These are phyloP conservation scores for Watsonalla cultraria DNA, from an alignment of 2,888 invertebrate genomes.

Conservation along the genomic window DNA sequence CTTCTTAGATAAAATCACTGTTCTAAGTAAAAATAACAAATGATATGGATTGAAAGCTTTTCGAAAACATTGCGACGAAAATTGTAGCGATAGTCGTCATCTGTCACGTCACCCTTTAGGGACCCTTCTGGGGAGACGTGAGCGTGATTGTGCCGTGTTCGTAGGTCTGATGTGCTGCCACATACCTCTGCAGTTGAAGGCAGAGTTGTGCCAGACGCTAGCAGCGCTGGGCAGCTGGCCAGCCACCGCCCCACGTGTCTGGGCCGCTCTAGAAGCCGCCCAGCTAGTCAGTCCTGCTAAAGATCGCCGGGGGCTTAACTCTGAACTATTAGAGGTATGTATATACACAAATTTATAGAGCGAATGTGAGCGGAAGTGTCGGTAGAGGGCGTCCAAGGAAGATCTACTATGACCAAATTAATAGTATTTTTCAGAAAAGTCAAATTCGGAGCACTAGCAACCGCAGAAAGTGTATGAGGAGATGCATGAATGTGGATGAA, in stretches of 20 bases:
- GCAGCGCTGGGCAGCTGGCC: conserved; percentile 88
- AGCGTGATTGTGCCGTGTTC: neutral
- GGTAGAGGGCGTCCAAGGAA: no score
- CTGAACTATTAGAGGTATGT: conserved; percentile 90
- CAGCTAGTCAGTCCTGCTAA: conserved; percentile 84
- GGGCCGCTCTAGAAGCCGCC: conserved; percentile 91
- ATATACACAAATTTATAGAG: no score
- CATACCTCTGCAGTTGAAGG: conserved; percentile 91
- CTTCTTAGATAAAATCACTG: no score
- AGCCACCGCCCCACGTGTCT: conserved; percentile 88
- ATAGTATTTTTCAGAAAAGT: no score
- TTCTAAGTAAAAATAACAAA: no score
- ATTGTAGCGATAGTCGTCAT: neutral
- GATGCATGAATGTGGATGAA: no score
- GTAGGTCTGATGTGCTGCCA: conserved; percentile 90
- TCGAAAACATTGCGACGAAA: neutral
- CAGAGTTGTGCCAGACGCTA: conserved; percentile 87
- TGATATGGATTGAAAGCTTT: no score
- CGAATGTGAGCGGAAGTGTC: no score
- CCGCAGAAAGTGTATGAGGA: no score
- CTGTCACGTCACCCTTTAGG: neutral
- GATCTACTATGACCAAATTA: no score
- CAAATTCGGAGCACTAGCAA: no score
- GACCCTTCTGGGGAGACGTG: neutral
- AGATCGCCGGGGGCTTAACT: conserved; percentile 81